Conservation (phyloP, 2,888 invertebrate species). For the Lymantria dispar region DNA sequence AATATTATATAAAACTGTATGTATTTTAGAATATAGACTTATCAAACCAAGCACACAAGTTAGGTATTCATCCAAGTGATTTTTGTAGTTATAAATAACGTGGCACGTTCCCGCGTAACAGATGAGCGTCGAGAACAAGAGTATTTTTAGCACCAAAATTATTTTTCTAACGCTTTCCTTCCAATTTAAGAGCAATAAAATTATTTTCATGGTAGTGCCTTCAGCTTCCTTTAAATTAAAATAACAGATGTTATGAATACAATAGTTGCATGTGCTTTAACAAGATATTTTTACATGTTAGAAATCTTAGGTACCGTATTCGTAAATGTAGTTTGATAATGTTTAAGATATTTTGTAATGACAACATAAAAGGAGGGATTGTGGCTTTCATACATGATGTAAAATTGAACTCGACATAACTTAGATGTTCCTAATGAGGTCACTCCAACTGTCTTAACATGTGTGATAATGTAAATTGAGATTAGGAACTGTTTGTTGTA, state of each 20-base stretch:
- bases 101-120: conserved; percentile 52
- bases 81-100: conserved; percentile 58
- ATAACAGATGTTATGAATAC: conserved; percentile 57
- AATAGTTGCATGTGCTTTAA: conserved; percentile 76
- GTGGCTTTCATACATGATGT: conserved; percentile 73
- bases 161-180: conserved; percentile 77
- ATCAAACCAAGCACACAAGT: conserved; percentile 37
- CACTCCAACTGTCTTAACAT: conserved; percentile 62
- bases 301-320: conserved; percentile 69
- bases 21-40: conserved; percentile 33
- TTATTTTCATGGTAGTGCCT: conserved; percentile 79
- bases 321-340: conserved; percentile 74
- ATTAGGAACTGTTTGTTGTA: conserved; percentile 39
- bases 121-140: conserved; percentile 61
- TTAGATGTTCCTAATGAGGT: conserved; percentile 73
- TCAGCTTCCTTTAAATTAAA: conserved; percentile 72
- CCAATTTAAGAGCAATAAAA: conserved; percentile 70
- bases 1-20: conserved; percentile 34
- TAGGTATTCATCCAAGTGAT: conserved; percentile 45
- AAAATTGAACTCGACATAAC: conserved; percentile 52
- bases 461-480: conserved; percentile 59
- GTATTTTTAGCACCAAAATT: conserved; percentile 66
- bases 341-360: conserved; percentile 71
- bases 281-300: conserved; percentile 79
- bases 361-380: conserved; percentile 60